These are phyloP conservation scores for Halisarca cf. caerulea DNA, from an alignment of 37 sponge, comb jelly and placozoan genomes.

Conservation along the genomic window DNA sequence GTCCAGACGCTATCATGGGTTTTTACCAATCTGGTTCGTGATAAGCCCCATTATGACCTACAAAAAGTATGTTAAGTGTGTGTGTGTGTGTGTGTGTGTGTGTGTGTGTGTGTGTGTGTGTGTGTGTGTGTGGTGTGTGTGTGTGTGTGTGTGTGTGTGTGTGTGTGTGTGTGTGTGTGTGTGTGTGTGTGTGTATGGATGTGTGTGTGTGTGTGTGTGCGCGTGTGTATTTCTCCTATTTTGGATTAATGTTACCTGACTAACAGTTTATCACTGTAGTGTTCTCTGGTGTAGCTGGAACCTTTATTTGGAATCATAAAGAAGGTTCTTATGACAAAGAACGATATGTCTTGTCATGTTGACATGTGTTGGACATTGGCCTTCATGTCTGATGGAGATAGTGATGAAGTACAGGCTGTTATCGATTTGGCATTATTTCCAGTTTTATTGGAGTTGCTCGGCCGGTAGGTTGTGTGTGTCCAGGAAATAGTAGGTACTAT, in stretches of 20 bases:
- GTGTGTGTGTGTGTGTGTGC: slow-evolving; percentile 29
- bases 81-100: too few relatives aligned
- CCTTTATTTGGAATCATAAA: slow-evolving; percentile 74
- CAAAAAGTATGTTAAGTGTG: too few relatives aligned
- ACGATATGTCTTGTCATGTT: not conserved
- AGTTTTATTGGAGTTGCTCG: not conserved
- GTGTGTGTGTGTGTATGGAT: slow-evolving; percentile 34
- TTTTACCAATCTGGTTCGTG: slow-evolving; percentile 66
- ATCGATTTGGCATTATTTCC: slow-evolving; percentile 75
- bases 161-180: slow-evolving; percentile 17
- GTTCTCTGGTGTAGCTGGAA: slow-evolving; percentile 20
- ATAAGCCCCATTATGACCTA: slow-evolving; percentile 56
- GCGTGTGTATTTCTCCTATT: not conserved
- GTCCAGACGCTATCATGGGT: slow-evolving; percentile 55
- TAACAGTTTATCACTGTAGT: too few relatives aligned
- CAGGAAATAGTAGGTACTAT: too few relatives aligned
- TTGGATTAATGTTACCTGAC: too few relatives aligned
- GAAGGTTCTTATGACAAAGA: slow-evolving; percentile 54
- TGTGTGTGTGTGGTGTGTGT: too few relatives aligned
- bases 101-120: not conserved
- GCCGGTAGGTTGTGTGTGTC: slow-evolving; percentile 45
- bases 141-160: not conserved
- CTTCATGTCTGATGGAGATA: slow-evolving; percentile 26
- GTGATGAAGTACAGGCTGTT: slow-evolving; percentile 58
- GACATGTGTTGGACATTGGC: slow-evolving; percentile 33